Evolutionary conservation across 1,140 invertebrate genomes (phyloP).

Genomic region (Pteromalus puparum): DNA sequence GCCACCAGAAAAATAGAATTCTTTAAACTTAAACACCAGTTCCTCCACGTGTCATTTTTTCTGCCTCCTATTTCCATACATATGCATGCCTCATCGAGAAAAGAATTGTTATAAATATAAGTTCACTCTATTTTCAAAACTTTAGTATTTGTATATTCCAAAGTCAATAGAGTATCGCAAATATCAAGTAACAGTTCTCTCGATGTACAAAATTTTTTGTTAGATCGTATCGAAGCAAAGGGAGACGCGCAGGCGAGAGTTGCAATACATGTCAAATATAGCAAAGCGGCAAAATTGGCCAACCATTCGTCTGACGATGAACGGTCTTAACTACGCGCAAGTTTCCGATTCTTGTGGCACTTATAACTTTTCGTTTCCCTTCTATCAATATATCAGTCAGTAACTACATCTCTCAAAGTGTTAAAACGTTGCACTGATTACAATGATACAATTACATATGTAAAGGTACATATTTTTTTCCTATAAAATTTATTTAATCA

Average conservation of each 20-base stretch:
- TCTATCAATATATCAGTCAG: not conserved
- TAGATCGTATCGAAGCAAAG: not conserved
- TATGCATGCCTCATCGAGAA: slow-evolving; percentile 10
- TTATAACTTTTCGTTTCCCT: not conserved
- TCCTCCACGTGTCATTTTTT: slow-evolving; percentile 8
- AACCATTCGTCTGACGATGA: slow-evolving; percentile 6
- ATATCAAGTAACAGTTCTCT: slow-evolving; percentile 15
- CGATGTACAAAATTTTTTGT: not conserved
- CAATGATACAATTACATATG: too few relatives aligned
- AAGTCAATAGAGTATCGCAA: not conserved
- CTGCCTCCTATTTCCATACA: not conserved
- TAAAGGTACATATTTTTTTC: too few relatives aligned
- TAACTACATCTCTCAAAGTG: not conserved
- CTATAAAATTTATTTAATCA: too few relatives aligned
- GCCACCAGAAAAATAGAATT: slow-evolving; percentile 73
- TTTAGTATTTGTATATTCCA: not conserved
- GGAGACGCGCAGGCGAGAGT: slow-evolving; percentile 34
- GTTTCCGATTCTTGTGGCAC: slow-evolving; percentile 1
- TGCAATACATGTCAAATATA: slow-evolving; percentile 5
- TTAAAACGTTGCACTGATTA: too few relatives aligned
- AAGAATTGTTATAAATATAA: slow-evolving; percentile 33
- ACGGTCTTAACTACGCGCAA: not conserved
- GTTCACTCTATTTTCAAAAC: not conserved
- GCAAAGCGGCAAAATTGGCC: slow-evolving; percentile 33
- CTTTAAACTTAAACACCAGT: slow-evolving; percentile 72